Evolutionary conservation across 2,113 vertebrate genomes (phyloP).

Genomic region (cattle (Bos taurus)): ARS-UCD2.0 NC_037329.1:20176501-20177000

Average conservation of each 20-base stretch:
- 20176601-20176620: background rate
- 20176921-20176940: conserved; percentile 52
- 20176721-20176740: background rate
- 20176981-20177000: conserved; percentile 66
- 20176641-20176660: background rate
- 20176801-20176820: background rate
- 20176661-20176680: background rate
- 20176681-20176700: background rate
- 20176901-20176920: conserved; percentile 60
- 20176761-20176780: background rate
- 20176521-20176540: background rate
- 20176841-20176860: conserved; percentile 41
- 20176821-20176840: conserved; percentile 55
- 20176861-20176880: conserved; percentile 58
- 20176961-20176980: conserved; percentile 60
- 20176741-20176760: background rate
- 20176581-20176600: background rate
- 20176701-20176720: background rate
- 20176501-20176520: background rate
- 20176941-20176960: conserved; percentile 50
- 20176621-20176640: background rate
- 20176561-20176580: background rate
- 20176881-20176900: conserved; percentile 22
- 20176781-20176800: conserved; percentile 34
- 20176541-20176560: background rate